Base-by-base conservation (phyloP, 64 coral and sea anemone species). In the Porites australiensis region DNA sequence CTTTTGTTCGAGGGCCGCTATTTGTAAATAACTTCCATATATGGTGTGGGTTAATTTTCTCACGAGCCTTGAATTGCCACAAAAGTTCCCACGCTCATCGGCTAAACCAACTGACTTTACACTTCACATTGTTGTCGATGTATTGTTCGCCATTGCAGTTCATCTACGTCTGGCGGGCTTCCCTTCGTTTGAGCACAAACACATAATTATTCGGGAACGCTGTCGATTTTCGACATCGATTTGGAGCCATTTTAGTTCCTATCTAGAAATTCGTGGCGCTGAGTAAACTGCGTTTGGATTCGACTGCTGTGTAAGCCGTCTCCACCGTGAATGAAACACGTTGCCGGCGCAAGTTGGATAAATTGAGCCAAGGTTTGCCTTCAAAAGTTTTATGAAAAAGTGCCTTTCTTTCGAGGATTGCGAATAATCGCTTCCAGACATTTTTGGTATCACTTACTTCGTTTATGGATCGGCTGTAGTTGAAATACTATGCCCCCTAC, bases 11-110 rank as follows among this genome's bases (percentile, higher is more conserved):
- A 51, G 11, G 50, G 82, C 60, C 77, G 81, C 77, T 97, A 94
- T 97, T 97, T 97, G 95, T 93, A 91, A 94, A 81, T 74, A 77
- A 59, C 67, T n/a, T 70, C 95, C 95, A 82, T 91, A 97, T 97
- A 94, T 97, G 95, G 95, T 86, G 86, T 90, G 91, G 88, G 92
- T 88, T 91, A 90, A 83, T 97, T 89, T 96, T 97, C 95, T 97
- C 95, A 97, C 95, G 95, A 82, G 83, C 95, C 95, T 97, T 93
- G 87, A 93, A 97, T 97, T 97, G 95, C 95, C 89, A 64, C 88
- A 94, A 97, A 94, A 67, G 74, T 97, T 97, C 95, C 95, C 95
- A 97, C 95, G 95, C 87, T 97, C 88, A 97, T 97, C 91, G 75
- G 21, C 46, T 44, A 50, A 73, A 87, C 55, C 89, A 57, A 50